Evolutionary conservation across 2,797 vertebrate species (phyloP).

Genomic region (Urosaurus nigricauda): DNA sequence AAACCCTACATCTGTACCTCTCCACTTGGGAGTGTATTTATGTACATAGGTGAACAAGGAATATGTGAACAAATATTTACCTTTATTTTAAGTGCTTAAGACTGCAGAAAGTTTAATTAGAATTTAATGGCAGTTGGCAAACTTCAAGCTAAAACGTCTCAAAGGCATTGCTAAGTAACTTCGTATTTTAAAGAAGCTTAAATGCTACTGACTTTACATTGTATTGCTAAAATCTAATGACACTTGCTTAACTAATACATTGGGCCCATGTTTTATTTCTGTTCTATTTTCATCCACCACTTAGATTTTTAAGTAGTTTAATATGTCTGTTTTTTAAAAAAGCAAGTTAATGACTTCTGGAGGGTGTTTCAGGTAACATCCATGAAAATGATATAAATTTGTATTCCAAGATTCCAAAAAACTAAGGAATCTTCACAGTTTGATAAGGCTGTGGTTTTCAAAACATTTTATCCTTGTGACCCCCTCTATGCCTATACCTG

Average conservation of each 20-base stretch:
- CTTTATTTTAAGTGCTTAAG: not conserved
- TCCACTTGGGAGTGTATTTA: not conserved
- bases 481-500: too few relatives aligned
- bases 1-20: not conserved
- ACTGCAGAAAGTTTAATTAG: not conserved
- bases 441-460: not conserved
- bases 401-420: not conserved
- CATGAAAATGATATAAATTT: not conserved
- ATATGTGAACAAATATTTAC: not conserved
- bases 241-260: not conserved
- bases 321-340: not conserved
- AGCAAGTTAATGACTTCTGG: not conserved
- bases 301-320: not conserved
- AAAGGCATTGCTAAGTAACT: not conserved
- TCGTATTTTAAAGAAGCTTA: not conserved
- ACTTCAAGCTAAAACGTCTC: not conserved
- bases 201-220: not conserved
- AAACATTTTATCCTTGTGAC: too few relatives aligned
- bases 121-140: not conserved
- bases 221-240: not conserved
- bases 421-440: not conserved
- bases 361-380: not conserved
- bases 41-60: not conserved
- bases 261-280: not conserved
- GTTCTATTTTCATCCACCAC: not conserved